Evolutionary conservation across 2,888 invertebrate genomes (phyloP).

Genomic region (Cloeon dipterum): DNA sequence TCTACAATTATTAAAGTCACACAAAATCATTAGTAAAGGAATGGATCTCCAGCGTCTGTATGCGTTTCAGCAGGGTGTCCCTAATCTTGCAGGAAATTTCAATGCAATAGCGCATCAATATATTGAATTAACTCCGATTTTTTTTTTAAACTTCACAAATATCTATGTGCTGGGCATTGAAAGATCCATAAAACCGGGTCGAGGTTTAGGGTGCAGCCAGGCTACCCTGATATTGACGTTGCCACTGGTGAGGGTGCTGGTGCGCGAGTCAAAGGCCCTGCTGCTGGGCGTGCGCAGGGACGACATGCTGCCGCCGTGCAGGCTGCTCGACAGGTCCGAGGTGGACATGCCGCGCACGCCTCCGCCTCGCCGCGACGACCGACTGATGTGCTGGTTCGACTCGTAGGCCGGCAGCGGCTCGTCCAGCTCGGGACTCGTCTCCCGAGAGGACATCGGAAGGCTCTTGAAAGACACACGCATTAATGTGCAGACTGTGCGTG

Average conservation of each 20-base stretch:
- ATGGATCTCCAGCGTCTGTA: no score
- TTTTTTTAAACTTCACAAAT: no score
- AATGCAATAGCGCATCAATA: no score
- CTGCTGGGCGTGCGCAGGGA: neutral
- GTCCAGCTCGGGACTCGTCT: slow-evolving; percentile 21
- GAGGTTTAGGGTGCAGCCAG: no score
- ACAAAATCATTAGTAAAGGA: no score
- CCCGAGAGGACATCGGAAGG: slow-evolving; percentile 25
- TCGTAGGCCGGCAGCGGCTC: neutral
- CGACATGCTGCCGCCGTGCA: neutral
- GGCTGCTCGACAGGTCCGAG: neutral
- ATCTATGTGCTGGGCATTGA: no score
- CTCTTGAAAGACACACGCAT: slow-evolving; percentile 21
- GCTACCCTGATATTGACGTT: neutral
- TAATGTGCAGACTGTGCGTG: no score
- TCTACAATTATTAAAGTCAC: no score
- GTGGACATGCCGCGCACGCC: neutral
- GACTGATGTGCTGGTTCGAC: neutral
- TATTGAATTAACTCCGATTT: no score
- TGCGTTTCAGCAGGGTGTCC: no score
- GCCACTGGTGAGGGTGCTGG: neutral
- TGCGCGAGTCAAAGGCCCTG: neutral
- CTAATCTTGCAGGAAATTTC: no score
- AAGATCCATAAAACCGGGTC: no score
- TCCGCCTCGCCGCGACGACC: neutral